A percentile compares a stretch with the other conserved stretches of the same genome.
These are phyloP conservation scores for Ametastegia equiseti DNA, from an alignment of 2,888 invertebrate genomes.

Conservation along the genomic window DNA sequence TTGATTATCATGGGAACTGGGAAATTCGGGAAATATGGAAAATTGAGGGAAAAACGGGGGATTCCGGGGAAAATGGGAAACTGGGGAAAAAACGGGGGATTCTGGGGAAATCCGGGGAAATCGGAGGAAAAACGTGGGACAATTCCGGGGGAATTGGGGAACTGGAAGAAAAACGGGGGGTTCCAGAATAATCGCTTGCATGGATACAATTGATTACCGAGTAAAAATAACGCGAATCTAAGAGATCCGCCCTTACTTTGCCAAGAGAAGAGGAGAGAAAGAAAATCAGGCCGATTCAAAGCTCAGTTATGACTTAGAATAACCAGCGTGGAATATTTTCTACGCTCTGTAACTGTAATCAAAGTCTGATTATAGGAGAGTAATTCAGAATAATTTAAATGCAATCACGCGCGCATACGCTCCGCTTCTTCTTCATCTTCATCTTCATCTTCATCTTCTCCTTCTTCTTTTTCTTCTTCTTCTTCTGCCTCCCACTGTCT, in stretches of 20 bases:
- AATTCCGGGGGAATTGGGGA: too few relatives aligned
- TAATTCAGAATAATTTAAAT: conserved; percentile 47
- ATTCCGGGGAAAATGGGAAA: too few relatives aligned
- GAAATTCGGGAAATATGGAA: too few relatives aligned
- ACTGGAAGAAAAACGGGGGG: background rate
- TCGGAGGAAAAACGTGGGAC: too few relatives aligned
- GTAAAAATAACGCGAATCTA: background rate
- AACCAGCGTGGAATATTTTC: conserved; percentile 18
- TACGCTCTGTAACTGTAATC: conserved; percentile 36
- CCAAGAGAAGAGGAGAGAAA: background rate
- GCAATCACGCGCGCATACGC: conserved; percentile 44
- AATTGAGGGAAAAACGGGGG: too few relatives aligned
- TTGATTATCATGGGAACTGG: too few relatives aligned
- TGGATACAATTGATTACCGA: background rate
- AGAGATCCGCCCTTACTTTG: conserved; percentile 2
- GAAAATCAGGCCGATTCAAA: conserved; percentile 20
- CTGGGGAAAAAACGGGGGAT: too few relatives aligned
- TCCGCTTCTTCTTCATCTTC: background rate
- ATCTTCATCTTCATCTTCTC: background rate
- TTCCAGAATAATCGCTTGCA: background rate
- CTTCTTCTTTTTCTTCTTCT: background rate
- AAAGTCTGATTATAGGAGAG: conserved; percentile 40
- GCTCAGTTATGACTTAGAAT: conserved; percentile 29
- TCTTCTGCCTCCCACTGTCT: background rate
- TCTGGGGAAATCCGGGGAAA: too few relatives aligned